Evolutionary conservation across 2,888 invertebrate species (phyloP).

Genomic region (Epinotia demarniana): DNA sequence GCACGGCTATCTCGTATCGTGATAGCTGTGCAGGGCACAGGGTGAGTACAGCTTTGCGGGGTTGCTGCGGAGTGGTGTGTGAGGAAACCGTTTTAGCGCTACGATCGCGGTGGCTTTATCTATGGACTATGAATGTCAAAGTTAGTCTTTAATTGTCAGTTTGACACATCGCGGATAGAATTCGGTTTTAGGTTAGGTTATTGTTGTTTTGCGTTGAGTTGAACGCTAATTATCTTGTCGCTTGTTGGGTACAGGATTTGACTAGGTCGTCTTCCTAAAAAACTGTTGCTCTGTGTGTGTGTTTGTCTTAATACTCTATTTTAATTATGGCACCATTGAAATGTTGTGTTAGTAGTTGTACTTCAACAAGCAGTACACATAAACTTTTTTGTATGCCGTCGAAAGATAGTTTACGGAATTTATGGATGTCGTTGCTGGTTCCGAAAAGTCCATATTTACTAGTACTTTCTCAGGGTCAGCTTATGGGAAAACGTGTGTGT

Average conservation of each 20-base stretch:
- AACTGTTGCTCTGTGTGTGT: background rate
- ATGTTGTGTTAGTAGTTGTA: slow-evolving; percentile 49
- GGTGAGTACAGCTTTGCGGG: too few relatives aligned
- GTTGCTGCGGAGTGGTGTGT: too few relatives aligned
- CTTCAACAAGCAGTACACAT: slow-evolving; percentile 46
- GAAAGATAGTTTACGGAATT: slow-evolving; percentile 45
- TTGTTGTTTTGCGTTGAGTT: too few relatives aligned
- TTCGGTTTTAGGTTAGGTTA: too few relatives aligned
- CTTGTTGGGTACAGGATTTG: too few relatives aligned
- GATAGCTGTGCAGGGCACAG: too few relatives aligned
- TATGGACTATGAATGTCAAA: too few relatives aligned
- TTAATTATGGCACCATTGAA: slow-evolving; percentile 25
- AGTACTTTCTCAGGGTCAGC: slow-evolving; percentile 44
- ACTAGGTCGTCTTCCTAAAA: background rate
- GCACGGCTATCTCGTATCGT: too few relatives aligned
- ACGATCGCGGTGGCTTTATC: too few relatives aligned
- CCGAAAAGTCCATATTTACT: slow-evolving; percentile 45
- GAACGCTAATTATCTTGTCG: background rate
- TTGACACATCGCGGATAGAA: too few relatives aligned
- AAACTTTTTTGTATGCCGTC: slow-evolving; percentile 46
- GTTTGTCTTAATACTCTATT: background rate
- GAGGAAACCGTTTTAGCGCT: too few relatives aligned
- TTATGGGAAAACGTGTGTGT: slow-evolving; percentile 46
- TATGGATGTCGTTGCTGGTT: slow-evolving; percentile 48
- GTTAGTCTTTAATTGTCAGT: too few relatives aligned